Percentiles rank a stretch among this genome's conserved stretches.
These are phyloP conservation scores for Oriolus oriolus DNA, from an alignment of 2,113 vertebrate species.

Conservation along the genomic window DNA sequence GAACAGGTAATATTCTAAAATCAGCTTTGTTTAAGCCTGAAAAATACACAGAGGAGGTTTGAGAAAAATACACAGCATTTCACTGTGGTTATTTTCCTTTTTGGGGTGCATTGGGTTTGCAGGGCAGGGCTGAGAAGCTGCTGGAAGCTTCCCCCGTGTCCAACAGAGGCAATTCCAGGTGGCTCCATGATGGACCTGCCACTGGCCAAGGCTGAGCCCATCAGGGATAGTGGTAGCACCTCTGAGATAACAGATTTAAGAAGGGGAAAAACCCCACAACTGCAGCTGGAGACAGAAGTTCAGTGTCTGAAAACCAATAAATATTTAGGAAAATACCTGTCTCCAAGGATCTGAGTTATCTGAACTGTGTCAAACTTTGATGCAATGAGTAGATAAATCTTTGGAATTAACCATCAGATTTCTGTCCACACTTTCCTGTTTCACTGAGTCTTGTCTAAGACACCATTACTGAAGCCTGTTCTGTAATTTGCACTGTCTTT, in stretches of 20 bases:
- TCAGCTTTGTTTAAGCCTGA: neutral
- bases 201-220: neutral
- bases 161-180: neutral
- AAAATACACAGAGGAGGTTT: neutral
- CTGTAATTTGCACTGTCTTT: neutral
- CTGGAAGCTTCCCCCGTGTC: neutral
- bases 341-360: neutral
- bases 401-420: neutral
- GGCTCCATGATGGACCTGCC: neutral
- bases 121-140: neutral
- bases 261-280: neutral
- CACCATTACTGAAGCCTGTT: neutral
- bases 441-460: neutral
- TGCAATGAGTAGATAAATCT: neutral
- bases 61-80: neutral
- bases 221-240: neutral
- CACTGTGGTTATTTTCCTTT: neutral
- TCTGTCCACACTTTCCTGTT: neutral
- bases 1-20: neutral
- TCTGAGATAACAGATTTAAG: neutral
- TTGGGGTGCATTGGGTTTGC: neutral
- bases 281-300: neutral
- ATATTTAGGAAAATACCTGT: neutral
- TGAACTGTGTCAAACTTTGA: neutral
- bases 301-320: neutral